Conservation (phyloP, 2,113 vertebrate species). For the Isichthys henryi region DNA sequence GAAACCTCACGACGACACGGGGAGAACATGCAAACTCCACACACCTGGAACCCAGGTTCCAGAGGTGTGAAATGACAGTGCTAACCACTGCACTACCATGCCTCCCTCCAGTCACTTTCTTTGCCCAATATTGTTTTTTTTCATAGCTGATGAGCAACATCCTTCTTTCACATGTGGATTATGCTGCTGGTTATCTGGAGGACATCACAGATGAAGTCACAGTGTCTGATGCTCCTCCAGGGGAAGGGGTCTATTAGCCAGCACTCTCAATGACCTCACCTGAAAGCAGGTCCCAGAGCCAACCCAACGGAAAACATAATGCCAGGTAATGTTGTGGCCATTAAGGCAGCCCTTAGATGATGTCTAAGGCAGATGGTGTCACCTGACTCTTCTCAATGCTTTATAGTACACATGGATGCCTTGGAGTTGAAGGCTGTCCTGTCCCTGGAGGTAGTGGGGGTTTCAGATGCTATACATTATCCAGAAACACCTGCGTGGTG, state of each 20-base stretch:
- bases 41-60: too few species aligned
- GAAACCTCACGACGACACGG: too few species aligned
- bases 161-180: background rate
- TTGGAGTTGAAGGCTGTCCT: background rate
- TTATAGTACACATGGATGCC: background rate
- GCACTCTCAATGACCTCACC: background rate
- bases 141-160: background rate
- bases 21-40: too few species aligned
- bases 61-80: too few species aligned
- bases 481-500: background rate
- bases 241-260: background rate
- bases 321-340: background rate
- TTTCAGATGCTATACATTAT: background rate
- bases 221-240: background rate
- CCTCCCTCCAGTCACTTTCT: background rate
- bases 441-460: background rate
- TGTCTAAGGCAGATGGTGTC: background rate
- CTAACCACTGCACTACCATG: too few species aligned
- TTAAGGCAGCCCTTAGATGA: background rate
- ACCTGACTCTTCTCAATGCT: background rate
- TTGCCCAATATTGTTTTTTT: background rate
- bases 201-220: background rate
- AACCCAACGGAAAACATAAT: background rate
- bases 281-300: background rate
- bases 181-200: background rate